A percentile compares a stretch with the other conserved stretches of the same genome.
These are phyloP conservation scores for Scalopus aquaticus DNA, from an alignment of 2,113 vertebrate genomes.

Conservation along the genomic window DNA sequence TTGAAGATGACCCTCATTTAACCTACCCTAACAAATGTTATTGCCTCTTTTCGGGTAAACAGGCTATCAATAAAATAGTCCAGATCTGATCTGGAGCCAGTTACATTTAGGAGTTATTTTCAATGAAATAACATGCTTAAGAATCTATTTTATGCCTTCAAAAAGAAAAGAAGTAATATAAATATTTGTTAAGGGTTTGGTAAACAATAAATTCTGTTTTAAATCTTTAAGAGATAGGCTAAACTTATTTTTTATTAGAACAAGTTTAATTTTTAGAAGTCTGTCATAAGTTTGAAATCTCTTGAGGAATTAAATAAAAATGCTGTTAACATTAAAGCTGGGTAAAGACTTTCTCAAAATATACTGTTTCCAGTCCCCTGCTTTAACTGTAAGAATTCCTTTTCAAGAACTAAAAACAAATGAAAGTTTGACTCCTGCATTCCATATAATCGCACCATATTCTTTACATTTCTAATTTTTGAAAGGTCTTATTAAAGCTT, in stretches of 20 bases:
- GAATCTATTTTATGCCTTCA: not conserved
- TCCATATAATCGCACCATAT: not conserved
- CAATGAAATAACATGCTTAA: not conserved
- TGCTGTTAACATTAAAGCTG: not conserved
- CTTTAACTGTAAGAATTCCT: not conserved
- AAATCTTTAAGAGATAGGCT: not conserved
- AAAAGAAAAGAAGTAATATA: not conserved
- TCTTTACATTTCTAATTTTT: slow-evolving; percentile 28
- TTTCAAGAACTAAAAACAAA: slow-evolving; percentile 28
- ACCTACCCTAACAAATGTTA: not conserved
- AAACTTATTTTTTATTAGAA: not conserved
- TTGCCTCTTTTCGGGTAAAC: not conserved
- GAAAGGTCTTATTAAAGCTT: not conserved
- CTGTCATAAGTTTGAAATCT: not conserved
- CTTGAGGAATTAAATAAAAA: slow-evolving; percentile 16
- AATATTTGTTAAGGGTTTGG: slow-evolving; percentile 23
- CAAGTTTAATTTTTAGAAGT: not conserved
- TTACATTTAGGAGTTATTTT: not conserved
- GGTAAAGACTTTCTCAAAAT: not conserved
- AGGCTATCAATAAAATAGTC: not conserved
- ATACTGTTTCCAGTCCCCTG: not conserved
- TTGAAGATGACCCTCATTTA: not conserved
- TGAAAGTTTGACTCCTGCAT: not conserved
- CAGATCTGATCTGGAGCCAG: not conserved
- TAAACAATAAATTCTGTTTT: slow-evolving; percentile 25